Percentiles rank a stretch among this genome's conserved stretches.
Evolutionary conservation across 2,797 vertebrate species (phyloP).

Genomic region (Catamblyrhynchus diadema): DNA sequence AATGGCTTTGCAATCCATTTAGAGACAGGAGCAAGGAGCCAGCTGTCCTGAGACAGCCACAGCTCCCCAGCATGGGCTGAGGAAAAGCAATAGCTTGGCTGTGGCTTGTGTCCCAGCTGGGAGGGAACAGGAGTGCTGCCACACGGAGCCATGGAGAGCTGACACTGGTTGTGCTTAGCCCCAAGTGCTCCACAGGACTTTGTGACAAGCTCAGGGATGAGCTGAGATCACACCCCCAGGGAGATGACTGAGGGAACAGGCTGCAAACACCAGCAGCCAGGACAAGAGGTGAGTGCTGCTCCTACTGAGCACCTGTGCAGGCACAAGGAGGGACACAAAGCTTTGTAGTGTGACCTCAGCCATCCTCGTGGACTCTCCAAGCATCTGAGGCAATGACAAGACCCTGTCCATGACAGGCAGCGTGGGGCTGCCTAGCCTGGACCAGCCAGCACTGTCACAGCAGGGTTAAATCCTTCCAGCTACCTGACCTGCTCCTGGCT

Average conservation of each 20-base stretch:
- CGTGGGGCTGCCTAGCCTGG: accelerated
- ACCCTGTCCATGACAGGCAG: not conserved
- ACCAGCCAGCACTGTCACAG: not conserved
- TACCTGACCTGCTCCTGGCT: not conserved
- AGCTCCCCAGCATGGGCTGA: not conserved
- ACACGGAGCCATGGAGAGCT: accelerated
- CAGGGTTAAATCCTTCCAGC: not conserved
- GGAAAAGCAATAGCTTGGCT: not conserved
- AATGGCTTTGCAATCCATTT: conserved; percentile 50
- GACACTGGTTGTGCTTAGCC: not conserved
- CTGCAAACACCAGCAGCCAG: not conserved
- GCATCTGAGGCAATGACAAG: not conserved
- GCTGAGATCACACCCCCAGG: accelerated
- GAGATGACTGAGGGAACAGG: not conserved
- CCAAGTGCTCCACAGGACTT: not conserved
- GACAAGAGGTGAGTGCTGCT: not conserved
- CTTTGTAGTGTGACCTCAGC: not conserved
- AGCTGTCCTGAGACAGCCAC: not conserved
- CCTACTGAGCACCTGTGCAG: not conserved
- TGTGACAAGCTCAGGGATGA: not conserved
- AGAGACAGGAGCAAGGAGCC: not conserved
- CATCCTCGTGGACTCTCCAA: not conserved
- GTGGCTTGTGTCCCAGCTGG: not conserved
- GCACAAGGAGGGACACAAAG: not conserved
- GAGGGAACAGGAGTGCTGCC: accelerated